Evolutionary conservation across 2,888 invertebrate genomes (phyloP).

Genomic region (Sceliomorpha sp.): DNA sequence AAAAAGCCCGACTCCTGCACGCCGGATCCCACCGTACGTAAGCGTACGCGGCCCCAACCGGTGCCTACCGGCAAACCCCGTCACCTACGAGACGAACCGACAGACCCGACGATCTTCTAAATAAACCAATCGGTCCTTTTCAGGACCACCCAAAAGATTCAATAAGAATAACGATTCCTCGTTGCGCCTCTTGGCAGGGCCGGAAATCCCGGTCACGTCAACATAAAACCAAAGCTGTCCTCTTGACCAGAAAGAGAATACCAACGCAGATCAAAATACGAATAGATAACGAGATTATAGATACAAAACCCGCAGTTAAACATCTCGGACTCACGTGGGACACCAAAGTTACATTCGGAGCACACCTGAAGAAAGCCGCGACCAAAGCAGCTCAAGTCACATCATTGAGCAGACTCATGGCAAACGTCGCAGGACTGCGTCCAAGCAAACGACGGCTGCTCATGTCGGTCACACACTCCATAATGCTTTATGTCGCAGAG

Average conservation of each 20-base stretch:
- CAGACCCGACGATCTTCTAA: too few relatives aligned
- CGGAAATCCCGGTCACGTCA: too few relatives aligned
- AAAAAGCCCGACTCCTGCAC: too few relatives aligned
- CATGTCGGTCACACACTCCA: constrained; percentile 46
- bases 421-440: constrained; percentile 24
- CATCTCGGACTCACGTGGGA: constrained; percentile 60
- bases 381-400: constrained; percentile 48
- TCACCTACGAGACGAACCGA: too few relatives aligned
- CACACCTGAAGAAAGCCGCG: constrained; percentile 40
- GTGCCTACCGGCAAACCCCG: too few relatives aligned
- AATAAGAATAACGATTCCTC: too few relatives aligned
- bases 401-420: constrained; percentile 35
- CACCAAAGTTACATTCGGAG: constrained; percentile 40
- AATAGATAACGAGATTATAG: constrained; percentile 19
- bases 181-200: too few relatives aligned
- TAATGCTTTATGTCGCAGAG: constrained; percentile 54
- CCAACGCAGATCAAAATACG: constrained; percentile 30
- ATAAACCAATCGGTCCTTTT: too few relatives aligned
- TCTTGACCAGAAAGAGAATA: constrained; percentile 45
- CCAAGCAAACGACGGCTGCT: constrained; percentile 41
- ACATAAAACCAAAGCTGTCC: constrained; percentile 52
- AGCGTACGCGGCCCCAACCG: too few relatives aligned
- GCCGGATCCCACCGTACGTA: too few relatives aligned
- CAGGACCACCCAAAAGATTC: too few relatives aligned
- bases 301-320: constrained; percentile 27